A percentile compares a stretch with the other conserved stretches of the same genome.
phyloP scores from a whole-genome alignment of 2,797 vertebrate species.

The Gymnodraco acuticeps region DNA sequence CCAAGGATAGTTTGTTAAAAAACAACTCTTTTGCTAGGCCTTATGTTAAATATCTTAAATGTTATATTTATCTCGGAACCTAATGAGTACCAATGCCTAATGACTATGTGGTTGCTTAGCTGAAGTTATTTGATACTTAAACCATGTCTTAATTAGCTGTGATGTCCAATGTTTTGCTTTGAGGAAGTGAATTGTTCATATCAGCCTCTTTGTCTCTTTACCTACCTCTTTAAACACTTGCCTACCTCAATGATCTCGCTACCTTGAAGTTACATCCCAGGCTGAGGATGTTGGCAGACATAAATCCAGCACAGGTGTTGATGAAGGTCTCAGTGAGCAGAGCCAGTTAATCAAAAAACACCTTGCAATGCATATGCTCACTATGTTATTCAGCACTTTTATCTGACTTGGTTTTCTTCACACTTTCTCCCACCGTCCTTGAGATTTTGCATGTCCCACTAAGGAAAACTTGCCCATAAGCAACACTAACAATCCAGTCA shows the following conservation, averaged over 20 bases:
- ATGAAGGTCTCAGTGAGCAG: constrained; percentile 20
- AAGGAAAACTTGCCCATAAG: neutral
- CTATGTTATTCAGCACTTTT: neutral
- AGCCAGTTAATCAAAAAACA: neutral
- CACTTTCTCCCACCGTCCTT: neutral
- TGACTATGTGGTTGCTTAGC: neutral
- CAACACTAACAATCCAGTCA: no score
- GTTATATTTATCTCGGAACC: neutral
- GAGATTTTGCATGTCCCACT: neutral
- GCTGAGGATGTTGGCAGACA: constrained; percentile 18
- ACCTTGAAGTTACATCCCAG: constrained; percentile 42
- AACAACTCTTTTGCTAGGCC: neutral
- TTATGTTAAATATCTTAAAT: neutral
- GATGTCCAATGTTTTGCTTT: neutral
- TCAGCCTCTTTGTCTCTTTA: neutral
- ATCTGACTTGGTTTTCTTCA: neutral
- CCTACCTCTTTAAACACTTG: neutral
- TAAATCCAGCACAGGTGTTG: constrained; percentile 34
- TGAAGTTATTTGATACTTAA: neutral
- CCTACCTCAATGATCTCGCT: constrained; percentile 27
- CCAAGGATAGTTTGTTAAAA: neutral
- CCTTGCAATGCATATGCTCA: neutral
- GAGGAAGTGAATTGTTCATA: constrained; percentile 10
- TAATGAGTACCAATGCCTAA: neutral
- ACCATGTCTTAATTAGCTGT: constrained; percentile 7